phyloP scores from a whole-genome alignment of 2,888 invertebrate genomes.

The Lepetodrilus schrolli region DNA sequence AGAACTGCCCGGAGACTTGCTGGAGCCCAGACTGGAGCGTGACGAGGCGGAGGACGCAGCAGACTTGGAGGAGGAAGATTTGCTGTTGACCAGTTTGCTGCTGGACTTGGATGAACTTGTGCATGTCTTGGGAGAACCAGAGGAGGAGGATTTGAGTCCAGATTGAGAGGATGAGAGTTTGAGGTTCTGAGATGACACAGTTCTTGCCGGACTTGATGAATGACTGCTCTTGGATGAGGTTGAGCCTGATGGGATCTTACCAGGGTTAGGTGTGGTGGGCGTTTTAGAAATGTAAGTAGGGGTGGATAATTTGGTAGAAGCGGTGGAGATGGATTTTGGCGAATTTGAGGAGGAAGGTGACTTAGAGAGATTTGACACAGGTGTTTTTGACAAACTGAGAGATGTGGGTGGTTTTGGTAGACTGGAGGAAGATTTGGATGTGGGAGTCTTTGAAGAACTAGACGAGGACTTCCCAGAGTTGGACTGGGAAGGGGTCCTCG shows the following conservation, averaged over 20 bases:
- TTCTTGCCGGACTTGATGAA: constrained; percentile 31
- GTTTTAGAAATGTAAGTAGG: neutral
- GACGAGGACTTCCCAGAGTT: neutral
- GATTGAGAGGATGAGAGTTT: neutral
- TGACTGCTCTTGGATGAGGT: constrained; percentile 23
- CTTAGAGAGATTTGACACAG: constrained; percentile 3
- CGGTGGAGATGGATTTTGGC: constrained; percentile 4
- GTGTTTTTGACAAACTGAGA: constrained; percentile 22
- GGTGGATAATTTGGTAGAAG: constrained; percentile 10
- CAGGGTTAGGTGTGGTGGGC: neutral
- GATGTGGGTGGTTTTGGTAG: constrained; percentile 28
- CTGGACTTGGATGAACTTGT: constrained; percentile 7
- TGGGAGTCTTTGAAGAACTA: constrained; percentile 2
- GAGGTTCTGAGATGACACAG: neutral
- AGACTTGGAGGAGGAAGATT: neutral
- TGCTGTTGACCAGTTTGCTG: neutral
- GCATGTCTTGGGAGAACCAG: constrained; percentile 33
- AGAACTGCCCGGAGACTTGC: constrained; percentile 24
- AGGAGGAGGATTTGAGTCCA: constrained; percentile 29
- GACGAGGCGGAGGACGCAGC: neutral
- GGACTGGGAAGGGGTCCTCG: neutral
- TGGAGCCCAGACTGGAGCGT: neutral
- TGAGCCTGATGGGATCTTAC: constrained; percentile 2
- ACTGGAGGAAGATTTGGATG: constrained; percentile 7
- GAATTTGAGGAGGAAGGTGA: constrained; percentile 24